Evolutionary conservation across 2,888 invertebrate genomes (phyloP).

Genomic region (Ethmia dodecea): DNA sequence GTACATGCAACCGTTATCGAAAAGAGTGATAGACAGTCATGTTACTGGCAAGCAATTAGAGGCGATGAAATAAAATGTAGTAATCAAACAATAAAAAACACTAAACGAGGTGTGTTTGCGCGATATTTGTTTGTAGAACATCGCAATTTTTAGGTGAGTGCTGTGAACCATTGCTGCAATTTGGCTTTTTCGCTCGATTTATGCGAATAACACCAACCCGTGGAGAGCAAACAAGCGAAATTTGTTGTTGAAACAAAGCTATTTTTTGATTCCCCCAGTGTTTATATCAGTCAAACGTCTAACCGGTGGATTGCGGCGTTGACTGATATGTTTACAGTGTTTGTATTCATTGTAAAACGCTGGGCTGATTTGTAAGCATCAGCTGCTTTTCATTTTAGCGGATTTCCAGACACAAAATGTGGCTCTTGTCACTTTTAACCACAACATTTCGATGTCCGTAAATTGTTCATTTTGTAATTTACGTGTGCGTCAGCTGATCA

Average conservation of each 20-base stretch:
- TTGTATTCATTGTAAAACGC: conserved; percentile 23
- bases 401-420: background rate
- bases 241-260: conserved; percentile 58
- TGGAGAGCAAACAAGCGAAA: conserved; percentile 68
- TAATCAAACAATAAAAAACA: conserved; percentile 36
- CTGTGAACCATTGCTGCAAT: conserved; percentile 65
- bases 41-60: too few relatives aligned
- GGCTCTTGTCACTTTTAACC: too few relatives aligned
- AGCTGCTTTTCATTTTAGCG: conserved; percentile 6
- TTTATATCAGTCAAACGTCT: conserved; percentile 61
- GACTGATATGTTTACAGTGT: conserved; percentile 36
- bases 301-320: conserved; percentile 39
- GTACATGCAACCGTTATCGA: background rate
- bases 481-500: too few relatives aligned
- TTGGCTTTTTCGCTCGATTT: conserved; percentile 70
- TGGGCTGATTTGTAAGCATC: conserved; percentile 18
- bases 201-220: conserved; percentile 62
- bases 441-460: too few relatives aligned
- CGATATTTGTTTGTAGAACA: conserved; percentile 62
- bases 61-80: conserved; percentile 23
- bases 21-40: too few relatives aligned
- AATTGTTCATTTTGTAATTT: too few relatives aligned
- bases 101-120: conserved; percentile 41
- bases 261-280: conserved; percentile 55
- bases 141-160: conserved; percentile 66